A percentile compares a stretch with the other conserved stretches of the same genome.
Evolutionary conservation across 2,797 vertebrate genomes (phyloP).

Genomic region (Oophaga sylvatica): DNA sequence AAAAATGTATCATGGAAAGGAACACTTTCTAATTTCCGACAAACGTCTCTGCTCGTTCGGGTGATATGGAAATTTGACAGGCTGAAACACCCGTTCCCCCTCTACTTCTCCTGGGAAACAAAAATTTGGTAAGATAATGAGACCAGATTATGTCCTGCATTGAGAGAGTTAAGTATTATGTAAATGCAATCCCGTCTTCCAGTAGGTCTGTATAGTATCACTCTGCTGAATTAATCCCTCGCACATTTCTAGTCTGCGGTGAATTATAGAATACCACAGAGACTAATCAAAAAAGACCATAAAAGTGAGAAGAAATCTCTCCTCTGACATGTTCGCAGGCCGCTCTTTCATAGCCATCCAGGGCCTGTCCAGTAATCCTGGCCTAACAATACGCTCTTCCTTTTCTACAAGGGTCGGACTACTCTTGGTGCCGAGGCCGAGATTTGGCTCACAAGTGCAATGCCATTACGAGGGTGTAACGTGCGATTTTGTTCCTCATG

Average conservation of each 20-base stretch:
- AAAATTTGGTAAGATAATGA: background rate
- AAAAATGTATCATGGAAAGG: background rate
- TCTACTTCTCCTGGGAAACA: background rate
- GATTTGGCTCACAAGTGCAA: background rate
- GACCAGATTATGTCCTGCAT: background rate
- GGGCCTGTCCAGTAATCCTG: background rate
- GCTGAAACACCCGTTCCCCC: background rate
- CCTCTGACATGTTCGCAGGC: background rate
- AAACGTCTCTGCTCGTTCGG: background rate
- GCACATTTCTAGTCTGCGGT: slow-evolving; percentile 48
- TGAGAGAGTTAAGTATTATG: slow-evolving; percentile 9
- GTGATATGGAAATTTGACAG: background rate
- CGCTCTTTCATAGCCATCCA: slow-evolving; percentile 31
- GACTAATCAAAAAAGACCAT: slow-evolving; percentile 40
- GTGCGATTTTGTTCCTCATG: slow-evolving; percentile 10
- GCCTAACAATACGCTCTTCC: slow-evolving; percentile 1
- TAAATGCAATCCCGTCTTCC: background rate
- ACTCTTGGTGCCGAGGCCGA: background rate
- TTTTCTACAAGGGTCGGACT: background rate
- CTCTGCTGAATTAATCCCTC: slow-evolving; percentile 6
- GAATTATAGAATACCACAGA: slow-evolving; percentile 29
- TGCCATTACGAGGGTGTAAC: background rate
- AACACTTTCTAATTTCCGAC: background rate
- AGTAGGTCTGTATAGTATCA: slow-evolving; percentile 24
- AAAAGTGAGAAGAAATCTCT: slow-evolving; percentile 34